phyloP scores from a whole-genome alignment of 37 sponge, comb jelly and placozoan species.

The Cladorhizidae sp. region DNA sequence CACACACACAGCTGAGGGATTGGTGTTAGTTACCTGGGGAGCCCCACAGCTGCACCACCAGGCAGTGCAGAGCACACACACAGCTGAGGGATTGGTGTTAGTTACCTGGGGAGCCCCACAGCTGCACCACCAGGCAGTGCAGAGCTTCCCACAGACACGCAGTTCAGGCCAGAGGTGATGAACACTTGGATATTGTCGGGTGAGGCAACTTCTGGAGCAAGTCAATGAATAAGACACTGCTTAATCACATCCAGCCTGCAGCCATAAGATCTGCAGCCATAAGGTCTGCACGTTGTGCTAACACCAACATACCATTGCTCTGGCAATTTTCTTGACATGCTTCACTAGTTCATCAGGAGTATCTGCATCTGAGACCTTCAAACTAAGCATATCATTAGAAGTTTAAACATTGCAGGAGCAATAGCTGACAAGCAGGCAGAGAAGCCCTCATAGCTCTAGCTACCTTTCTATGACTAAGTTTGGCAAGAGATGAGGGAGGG shows the following conservation, averaged over 20 bases:
- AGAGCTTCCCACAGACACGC: conserved; percentile 42
- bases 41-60: no score
- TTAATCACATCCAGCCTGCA: no score
- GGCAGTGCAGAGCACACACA: no score
- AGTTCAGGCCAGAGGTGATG: conserved; percentile 41
- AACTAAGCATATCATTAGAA: no score
- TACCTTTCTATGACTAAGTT: neutral
- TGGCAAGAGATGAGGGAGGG: conserved; percentile 24
- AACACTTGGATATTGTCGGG: conserved; percentile 53
- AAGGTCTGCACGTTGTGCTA: neutral
- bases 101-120: conserved; percentile 73
- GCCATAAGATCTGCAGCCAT: no score
- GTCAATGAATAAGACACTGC: neutral
- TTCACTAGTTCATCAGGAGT: conserved; percentile 43
- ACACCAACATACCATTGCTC: conserved; percentile 37
- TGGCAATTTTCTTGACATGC: conserved; percentile 61
- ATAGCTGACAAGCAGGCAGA: no score
- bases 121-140: conserved; percentile 50
- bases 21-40: no score
- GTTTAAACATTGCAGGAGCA: no score
- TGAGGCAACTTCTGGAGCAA: conserved; percentile 27
- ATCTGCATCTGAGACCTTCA: neutral
- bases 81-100: no score
- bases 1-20: no score
- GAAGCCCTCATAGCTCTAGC: neutral